Evolutionary conservation across 2,113 vertebrate species (phyloP).

Genomic region (Aptenodytes forsteri): DNA sequence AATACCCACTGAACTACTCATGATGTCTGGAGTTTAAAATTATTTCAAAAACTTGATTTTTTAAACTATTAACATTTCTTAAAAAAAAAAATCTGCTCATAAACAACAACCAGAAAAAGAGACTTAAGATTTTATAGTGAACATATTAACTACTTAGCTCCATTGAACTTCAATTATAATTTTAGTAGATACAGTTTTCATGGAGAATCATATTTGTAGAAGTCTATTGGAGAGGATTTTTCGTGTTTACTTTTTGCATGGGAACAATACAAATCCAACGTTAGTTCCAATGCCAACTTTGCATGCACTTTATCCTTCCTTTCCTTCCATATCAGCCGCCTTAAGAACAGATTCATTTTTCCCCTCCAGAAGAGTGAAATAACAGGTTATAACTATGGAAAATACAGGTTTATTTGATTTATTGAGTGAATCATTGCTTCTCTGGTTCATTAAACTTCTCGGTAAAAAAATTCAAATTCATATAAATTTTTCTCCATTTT

Average conservation of each 20-base stretch:
- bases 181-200: not conserved
- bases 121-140: not conserved
- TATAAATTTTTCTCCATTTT: constrained; percentile 9
- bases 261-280: not conserved
- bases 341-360: not conserved
- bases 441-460: not conserved
- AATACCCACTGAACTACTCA: not conserved
- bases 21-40: not conserved
- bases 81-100: not conserved
- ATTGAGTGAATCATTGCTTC: not conserved
- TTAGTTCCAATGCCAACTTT: not conserved
- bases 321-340: not conserved
- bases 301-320: not conserved
- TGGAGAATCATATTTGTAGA: not conserved
- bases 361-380: not conserved
- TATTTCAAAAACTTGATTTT: not conserved
- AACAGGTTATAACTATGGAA: not conserved
- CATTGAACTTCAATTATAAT: not conserved
- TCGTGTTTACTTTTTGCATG: not conserved
- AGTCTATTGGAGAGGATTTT: not conserved
- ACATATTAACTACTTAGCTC: not conserved
- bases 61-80: not conserved
- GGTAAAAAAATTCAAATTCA: not conserved
- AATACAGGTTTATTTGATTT: not conserved
- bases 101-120: not conserved